These are phyloP conservation scores for Myotis davidii DNA, from an alignment of 2,113 vertebrate genomes.

Conservation along the genomic window DNA sequence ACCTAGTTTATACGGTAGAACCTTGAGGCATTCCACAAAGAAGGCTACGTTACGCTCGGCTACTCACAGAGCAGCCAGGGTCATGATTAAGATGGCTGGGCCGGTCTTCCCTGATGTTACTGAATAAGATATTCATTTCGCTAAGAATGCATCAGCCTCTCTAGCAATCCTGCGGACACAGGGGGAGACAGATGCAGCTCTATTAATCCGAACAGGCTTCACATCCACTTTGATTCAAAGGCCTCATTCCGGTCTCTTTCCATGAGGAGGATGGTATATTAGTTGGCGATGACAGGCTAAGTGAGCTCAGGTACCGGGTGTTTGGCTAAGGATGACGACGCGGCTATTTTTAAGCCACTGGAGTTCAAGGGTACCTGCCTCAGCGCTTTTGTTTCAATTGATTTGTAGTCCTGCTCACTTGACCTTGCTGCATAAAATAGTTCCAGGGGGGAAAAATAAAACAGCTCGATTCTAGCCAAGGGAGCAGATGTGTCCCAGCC, in stretches of 20 bases:
- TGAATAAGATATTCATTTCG: slow-evolving; percentile 28
- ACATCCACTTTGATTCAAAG: slow-evolving; percentile 50
- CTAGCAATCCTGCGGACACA: background rate
- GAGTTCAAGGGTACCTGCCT: slow-evolving; percentile 74
- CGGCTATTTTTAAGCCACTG: slow-evolving; percentile 75
- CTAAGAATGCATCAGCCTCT: slow-evolving; percentile 65
- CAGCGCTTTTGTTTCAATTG: slow-evolving; percentile 74
- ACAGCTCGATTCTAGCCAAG: background rate
- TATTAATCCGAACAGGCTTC: slow-evolving; percentile 52
- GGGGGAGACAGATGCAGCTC: background rate
- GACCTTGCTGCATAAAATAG: slow-evolving; percentile 75
- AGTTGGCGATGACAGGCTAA: slow-evolving; percentile 63
- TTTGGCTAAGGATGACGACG: slow-evolving; percentile 19
- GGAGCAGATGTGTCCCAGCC: background rate
- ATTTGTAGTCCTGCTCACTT: slow-evolving; percentile 67
- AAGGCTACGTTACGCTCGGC: background rate
- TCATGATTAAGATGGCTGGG: background rate
- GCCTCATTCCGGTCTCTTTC: slow-evolving; percentile 69
- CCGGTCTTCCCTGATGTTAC: background rate
- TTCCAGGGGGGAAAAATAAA: slow-evolving; percentile 7
- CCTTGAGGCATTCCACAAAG: background rate
- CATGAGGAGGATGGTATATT: slow-evolving; percentile 53
- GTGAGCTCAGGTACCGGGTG: slow-evolving; percentile 60
- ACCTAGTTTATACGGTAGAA: background rate
- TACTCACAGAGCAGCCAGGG: background rate